phyloP scores from a whole-genome alignment of 2,888 invertebrate genomes.

The Troides helena region DNA sequence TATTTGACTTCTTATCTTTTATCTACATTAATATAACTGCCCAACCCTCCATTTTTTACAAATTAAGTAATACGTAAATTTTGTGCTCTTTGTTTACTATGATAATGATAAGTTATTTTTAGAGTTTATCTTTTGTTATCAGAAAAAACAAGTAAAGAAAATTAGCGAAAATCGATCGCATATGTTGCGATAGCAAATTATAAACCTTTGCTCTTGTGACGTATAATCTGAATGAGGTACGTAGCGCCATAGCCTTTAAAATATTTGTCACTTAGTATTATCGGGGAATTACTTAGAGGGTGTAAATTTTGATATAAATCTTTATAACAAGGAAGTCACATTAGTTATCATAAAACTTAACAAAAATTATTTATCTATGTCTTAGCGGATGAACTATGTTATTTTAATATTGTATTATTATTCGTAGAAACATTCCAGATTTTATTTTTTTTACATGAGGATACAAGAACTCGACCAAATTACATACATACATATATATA shows the following conservation, averaged over 20 bases:
- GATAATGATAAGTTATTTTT: constrained; percentile 1
- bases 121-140: constrained; percentile 20
- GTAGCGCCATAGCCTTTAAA: constrained; percentile 1
- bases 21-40: background rate
- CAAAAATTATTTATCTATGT: background rate
- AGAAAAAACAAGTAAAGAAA: constrained; percentile 20
- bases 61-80: background rate
- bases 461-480: too few relatives aligned
- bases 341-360: constrained; percentile 1
- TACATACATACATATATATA: too few relatives aligned
- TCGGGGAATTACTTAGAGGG: constrained; percentile 14
- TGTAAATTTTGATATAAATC: background rate
- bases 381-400: too few relatives aligned
- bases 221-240: background rate
- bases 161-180: constrained; percentile 16
- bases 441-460: too few relatives aligned
- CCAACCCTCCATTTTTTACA: constrained; percentile 10
- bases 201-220: background rate
- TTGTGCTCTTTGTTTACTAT: constrained; percentile 5
- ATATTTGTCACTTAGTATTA: constrained; percentile 6
- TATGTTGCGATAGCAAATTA: constrained; percentile 19
- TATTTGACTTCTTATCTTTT: constrained; percentile 6
- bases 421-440: too few relatives aligned
- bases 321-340: background rate
- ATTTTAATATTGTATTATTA: too few relatives aligned